Base-by-base conservation (phyloP, 2,888 invertebrate genomes). In the Carpatolechia fugitivella region DNA sequence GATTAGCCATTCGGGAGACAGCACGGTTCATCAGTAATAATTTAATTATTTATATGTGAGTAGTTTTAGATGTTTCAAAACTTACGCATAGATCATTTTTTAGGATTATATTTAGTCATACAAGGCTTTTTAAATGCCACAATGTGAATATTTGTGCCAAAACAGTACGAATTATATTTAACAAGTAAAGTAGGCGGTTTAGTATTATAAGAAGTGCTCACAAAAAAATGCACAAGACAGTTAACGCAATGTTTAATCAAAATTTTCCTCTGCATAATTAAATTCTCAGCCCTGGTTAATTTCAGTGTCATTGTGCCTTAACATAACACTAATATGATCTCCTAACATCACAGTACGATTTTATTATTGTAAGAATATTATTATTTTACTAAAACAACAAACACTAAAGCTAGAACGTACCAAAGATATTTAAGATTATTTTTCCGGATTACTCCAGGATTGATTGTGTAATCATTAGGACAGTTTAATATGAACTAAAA, bases 91-190 rank as follows among this genome's bases (percentile, higher is more conserved):
- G 24, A 24, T 4, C 24, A 24, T 24, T 24, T n/a, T n/a, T n/a
- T 24, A 24, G 3, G 24, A 4, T 4, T 24, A 4, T 24, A 24
- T 14, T 16, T 18, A 18, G 14, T n/a, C 7, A 1, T 36, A 36
- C 7, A 14, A 16, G 40, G 16, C 40, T 40, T 40, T 40, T 13
- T 40, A 40, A 40, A 16, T 40, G 44, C 44, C 20, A 24, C 18
- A 20, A 47, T n/a, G 81, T 82, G 81, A 82, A 81, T 76, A 62
- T 54, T 64, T 64, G 80, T 82, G 81, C 81, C 82, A 82, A 80
- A 74, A 60, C 61, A 52, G 24, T 16, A 48, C 56, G 44, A 61
- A 59, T 58, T 59, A 54, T 56, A 49, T 13, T 47, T 47, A n/a
- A 29, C 11, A n/a, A n/a, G n/a, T n/a, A n/a, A n/a, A n/a, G n/a